Percentiles rank a stretch among this genome's conserved stretches.
Conservation (phyloP, 2,888 invertebrate genomes). For the Philaethria dido region DNA sequence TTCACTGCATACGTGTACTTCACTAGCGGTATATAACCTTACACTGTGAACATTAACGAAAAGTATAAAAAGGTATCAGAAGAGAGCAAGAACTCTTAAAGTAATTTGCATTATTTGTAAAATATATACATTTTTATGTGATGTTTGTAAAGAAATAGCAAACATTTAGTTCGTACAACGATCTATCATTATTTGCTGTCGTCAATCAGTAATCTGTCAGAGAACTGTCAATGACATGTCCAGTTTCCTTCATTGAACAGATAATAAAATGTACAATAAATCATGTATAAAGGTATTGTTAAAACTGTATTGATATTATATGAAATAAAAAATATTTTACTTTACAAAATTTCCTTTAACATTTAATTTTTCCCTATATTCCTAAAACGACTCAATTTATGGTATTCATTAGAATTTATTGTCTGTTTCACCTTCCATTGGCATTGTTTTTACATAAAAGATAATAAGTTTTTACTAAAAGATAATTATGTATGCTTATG, state of each 20-base stretch:
- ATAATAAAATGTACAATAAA: too few relatives aligned
- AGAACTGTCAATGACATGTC: conserved; percentile 16
- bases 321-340: too few relatives aligned
- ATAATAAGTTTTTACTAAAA: too few relatives aligned
- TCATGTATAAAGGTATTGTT: too few relatives aligned
- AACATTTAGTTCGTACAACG: conserved; percentile 31
- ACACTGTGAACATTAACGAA: conserved; percentile 46
- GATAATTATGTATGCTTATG: too few relatives aligned
- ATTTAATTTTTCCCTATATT: too few relatives aligned
- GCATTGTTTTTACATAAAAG: too few relatives aligned
- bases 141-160: conserved; percentile 34
- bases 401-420: too few relatives aligned
- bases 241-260: background rate
- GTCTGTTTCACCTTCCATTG: too few relatives aligned
- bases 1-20: conserved; percentile 81
- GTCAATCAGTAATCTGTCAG: conserved; percentile 25
- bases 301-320: too few relatives aligned
- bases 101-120: conserved; percentile 37
- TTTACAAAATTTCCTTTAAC: too few relatives aligned
- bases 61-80: conserved; percentile 28
- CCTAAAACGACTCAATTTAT: too few relatives aligned
- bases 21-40: conserved; percentile 73
- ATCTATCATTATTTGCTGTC: conserved; percentile 35
- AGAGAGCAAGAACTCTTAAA: conserved; percentile 25
- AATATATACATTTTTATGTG: conserved; percentile 43